Conservation (phyloP, 2,113 vertebrate species). For the Atractosteus spatula region DNA sequence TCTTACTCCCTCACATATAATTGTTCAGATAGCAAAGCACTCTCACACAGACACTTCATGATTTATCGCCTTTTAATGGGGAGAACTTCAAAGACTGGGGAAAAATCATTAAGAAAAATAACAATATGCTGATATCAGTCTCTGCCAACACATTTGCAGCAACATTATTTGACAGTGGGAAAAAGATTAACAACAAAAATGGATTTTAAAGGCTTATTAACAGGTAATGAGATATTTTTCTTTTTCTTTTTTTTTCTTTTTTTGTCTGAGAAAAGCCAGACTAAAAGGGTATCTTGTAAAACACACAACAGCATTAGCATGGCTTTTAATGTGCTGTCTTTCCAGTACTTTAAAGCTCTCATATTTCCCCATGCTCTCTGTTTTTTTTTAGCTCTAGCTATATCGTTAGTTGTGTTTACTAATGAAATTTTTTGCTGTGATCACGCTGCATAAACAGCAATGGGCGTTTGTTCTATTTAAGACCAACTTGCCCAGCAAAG, state of each 20-base stretch:
- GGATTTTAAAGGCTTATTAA: slow-evolving; percentile 37
- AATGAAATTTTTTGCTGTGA: slow-evolving; percentile 35
- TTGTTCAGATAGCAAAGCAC: slow-evolving; percentile 60
- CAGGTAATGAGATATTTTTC: slow-evolving; percentile 36
- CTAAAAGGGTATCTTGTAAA: slow-evolving; percentile 29
- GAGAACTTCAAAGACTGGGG: slow-evolving; percentile 47
- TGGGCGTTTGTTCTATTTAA: background rate
- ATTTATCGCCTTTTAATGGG: slow-evolving; percentile 62
- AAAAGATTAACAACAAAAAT: slow-evolving; percentile 8
- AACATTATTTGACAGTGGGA: slow-evolving; percentile 19
- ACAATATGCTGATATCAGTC: slow-evolving; percentile 35
- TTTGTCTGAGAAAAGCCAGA: slow-evolving; percentile 16
- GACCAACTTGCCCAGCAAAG: background rate
- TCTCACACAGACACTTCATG: slow-evolving; percentile 55
- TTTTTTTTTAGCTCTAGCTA: background rate
- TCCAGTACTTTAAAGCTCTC: slow-evolving; percentile 3
- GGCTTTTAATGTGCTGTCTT: slow-evolving; percentile 15
- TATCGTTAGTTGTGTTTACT: slow-evolving; percentile 31
- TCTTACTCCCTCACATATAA: slow-evolving; percentile 53
- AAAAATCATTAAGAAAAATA: slow-evolving; percentile 47
- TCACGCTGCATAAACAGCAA: slow-evolving; percentile 11
- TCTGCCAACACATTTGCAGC: slow-evolving; percentile 30
- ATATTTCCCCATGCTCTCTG: background rate
- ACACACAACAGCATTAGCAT: slow-evolving; percentile 22
- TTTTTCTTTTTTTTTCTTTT: slow-evolving; percentile 1